Percentiles rank a stretch among this genome's conserved stretches.
Conservation (phyloP, 2,113 vertebrate genomes). For the Pterocles gutturalis region DNA sequence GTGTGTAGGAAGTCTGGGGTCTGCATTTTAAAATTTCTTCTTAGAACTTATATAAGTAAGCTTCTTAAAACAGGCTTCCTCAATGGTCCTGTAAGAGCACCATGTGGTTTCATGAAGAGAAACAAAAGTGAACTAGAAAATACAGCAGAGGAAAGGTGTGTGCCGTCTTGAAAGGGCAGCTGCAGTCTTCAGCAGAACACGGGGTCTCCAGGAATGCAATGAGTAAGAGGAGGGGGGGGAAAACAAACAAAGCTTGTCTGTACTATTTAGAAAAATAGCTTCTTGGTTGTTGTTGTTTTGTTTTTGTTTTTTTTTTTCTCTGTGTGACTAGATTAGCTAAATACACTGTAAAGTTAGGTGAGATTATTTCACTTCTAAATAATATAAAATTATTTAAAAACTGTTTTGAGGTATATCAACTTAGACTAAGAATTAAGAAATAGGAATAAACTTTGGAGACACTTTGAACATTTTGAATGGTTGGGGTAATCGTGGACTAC, state of each 20-base stretch:
- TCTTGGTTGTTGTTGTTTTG: not conserved
- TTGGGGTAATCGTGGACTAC: not conserved
- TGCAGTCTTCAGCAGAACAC: not conserved
- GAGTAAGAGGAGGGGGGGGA: not conserved
- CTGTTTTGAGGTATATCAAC: not conserved
- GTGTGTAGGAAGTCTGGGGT: too few relatives aligned
- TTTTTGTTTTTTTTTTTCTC: not conserved
- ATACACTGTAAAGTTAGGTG: not conserved
- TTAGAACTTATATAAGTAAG: not conserved
- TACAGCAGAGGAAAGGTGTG: not conserved
- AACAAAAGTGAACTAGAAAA: not conserved
- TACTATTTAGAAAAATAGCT: not conserved
- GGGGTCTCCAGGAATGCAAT: not conserved
- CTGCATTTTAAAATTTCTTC: not conserved
- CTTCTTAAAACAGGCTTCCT: not conserved
- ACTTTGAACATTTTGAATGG: not conserved
- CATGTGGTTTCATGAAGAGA: not conserved
- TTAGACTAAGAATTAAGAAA: not conserved
- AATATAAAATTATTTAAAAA: not conserved
- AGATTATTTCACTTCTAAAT: not conserved
- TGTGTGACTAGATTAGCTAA: not conserved
- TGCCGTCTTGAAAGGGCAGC: not conserved
- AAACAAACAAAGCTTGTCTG: not conserved
- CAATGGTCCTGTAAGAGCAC: not conserved
- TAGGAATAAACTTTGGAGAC: not conserved